Percentiles rank a stretch among this genome's conserved stretches.
Conservation (phyloP, 2,888 invertebrate species). For the Caenorhabditis drosophilae region DNA sequence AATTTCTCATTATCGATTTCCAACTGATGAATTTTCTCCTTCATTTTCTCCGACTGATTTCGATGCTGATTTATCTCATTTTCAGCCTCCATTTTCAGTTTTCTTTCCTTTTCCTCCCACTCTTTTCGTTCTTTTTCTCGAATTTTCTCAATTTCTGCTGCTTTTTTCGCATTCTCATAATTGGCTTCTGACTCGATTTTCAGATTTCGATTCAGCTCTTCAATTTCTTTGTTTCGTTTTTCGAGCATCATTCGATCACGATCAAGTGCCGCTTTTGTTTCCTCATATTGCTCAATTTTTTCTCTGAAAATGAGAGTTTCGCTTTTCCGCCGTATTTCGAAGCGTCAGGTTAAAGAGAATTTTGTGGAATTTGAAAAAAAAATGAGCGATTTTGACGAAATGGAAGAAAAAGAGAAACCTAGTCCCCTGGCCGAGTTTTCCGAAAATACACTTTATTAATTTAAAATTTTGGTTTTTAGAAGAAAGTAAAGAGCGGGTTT, state of each 20-base stretch:
- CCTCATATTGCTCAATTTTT: constrained; percentile 49
- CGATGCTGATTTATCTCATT: constrained; percentile 41
- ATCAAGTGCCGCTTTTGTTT: constrained; percentile 51
- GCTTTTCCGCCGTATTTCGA: background rate
- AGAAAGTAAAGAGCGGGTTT: no score
- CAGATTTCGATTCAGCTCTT: constrained; percentile 49
- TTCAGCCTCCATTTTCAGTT: constrained; percentile 50
- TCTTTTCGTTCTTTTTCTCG: constrained; percentile 47
- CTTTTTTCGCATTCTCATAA: constrained; percentile 47
- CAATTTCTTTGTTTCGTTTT: constrained; percentile 57
- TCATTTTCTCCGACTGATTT: constrained; percentile 38
- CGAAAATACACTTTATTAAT: no score
- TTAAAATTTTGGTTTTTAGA: no score
- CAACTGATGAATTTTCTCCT: constrained; percentile 36
- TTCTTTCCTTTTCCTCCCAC: constrained; percentile 48
- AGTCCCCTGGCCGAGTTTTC: no score
- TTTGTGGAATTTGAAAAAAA: no score
- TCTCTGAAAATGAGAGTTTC: constrained; percentile 10
- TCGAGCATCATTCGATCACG: constrained; percentile 51
- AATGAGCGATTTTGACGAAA: no score
- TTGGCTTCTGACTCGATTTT: constrained; percentile 45
- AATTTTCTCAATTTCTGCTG: constrained; percentile 43
- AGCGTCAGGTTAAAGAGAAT: background rate
- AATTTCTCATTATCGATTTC: constrained; percentile 42
- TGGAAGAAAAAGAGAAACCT: no score